Evolutionary conservation across 2,113 vertebrate species (phyloP).

Genomic region (Labeo rohita): DNA sequence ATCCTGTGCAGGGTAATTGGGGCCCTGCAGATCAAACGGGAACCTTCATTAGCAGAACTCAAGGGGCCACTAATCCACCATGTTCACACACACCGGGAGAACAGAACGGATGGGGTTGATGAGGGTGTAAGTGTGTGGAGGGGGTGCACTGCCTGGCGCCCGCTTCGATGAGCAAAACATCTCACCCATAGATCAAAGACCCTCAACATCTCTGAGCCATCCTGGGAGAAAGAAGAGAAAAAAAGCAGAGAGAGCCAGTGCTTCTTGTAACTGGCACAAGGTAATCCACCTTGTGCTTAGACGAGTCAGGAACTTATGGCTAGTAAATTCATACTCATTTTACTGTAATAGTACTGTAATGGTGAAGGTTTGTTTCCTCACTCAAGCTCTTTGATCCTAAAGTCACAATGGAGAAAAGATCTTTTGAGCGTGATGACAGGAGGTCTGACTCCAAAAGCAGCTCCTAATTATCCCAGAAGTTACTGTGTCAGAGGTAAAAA

Average conservation of each 20-base stretch:
- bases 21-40: slow-evolving; percentile 77
- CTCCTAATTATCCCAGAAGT: slow-evolving; percentile 78
- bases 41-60: slow-evolving; percentile 77
- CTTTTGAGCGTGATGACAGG: background rate
- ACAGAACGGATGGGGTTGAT: slow-evolving; percentile 54
- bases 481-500: slow-evolving; percentile 67
- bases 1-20: slow-evolving; percentile 71
- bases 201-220: slow-evolving; percentile 56
- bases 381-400: background rate
- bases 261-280: slow-evolving; percentile 48
- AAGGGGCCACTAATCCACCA: slow-evolving; percentile 76
- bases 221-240: slow-evolving; percentile 14
- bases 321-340: background rate
- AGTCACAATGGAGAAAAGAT: background rate
- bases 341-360: background rate
- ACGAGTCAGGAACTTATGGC: background rate
- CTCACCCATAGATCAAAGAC: slow-evolving; percentile 78
- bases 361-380: background rate
- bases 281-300: slow-evolving; percentile 43
- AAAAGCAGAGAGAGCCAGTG: background rate
- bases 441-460: slow-evolving; percentile 53
- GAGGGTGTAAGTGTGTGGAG: slow-evolving; percentile 45
- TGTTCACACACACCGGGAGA: slow-evolving; percentile 70
- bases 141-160: slow-evolving; percentile 61
- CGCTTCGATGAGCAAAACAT: slow-evolving; percentile 70